These are phyloP conservation scores for Picus viridis DNA, from an alignment of 2,797 vertebrate genomes.

Conservation along the genomic window DNA sequence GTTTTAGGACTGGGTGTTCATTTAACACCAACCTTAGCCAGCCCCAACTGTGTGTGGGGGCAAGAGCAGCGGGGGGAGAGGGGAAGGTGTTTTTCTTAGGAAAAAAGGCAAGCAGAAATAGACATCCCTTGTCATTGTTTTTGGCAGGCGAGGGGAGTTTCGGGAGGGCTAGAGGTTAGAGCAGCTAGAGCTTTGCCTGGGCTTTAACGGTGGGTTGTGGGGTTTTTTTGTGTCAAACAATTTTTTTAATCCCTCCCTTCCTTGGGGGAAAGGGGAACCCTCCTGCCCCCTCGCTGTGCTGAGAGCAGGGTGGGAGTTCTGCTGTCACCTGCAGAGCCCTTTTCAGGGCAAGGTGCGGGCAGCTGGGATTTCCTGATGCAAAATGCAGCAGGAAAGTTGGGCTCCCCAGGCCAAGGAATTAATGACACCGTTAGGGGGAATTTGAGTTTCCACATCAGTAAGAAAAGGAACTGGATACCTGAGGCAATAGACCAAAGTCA, in stretches of 20 bases:
- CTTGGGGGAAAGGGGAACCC: not conserved
- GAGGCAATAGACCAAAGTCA: constrained; percentile 70
- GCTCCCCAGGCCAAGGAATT: constrained; percentile 53
- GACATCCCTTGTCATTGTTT: constrained; percentile 45
- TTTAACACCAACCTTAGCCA: not conserved
- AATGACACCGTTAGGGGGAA: constrained; percentile 58
- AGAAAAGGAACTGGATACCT: constrained; percentile 64
- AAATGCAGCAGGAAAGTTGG: constrained; percentile 60
- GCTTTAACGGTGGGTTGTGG: not conserved
- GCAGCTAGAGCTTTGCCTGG: not conserved
- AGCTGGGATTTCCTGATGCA: constrained; percentile 60
- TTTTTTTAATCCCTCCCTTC: constrained; percentile 2
- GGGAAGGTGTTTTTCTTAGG: constrained; percentile 38
- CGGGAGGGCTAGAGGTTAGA: constrained; percentile 11
- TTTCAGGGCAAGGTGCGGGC: constrained; percentile 27
- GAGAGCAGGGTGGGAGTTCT: not conserved
- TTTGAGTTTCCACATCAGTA: constrained; percentile 66
- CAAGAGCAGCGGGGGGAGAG: not conserved
- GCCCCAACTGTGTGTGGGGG: not conserved
- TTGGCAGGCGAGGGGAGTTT: constrained; percentile 21
- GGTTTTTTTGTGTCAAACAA: not conserved
- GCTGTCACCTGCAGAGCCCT: constrained; percentile 3
- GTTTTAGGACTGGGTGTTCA: constrained; percentile 29
- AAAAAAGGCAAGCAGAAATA: constrained; percentile 55
- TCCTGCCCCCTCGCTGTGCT: not conserved